These are phyloP conservation scores for Yasuhikotakia modesta DNA, from an alignment of 2,797 vertebrate species.

Conservation along the genomic window DNA sequence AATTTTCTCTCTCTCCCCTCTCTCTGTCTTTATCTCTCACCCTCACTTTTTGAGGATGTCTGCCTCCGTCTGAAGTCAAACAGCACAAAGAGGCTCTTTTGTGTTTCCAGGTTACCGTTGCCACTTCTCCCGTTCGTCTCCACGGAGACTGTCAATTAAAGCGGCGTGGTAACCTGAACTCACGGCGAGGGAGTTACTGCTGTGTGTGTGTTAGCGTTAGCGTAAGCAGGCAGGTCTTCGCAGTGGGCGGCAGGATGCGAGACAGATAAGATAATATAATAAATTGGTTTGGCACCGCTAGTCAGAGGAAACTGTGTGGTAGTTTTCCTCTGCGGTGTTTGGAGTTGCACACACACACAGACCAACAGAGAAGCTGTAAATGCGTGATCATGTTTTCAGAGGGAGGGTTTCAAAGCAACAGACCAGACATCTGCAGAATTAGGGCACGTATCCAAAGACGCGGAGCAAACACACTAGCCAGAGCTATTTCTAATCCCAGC, in stretches of 20 bases:
- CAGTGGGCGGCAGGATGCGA: slow-evolving; percentile 33
- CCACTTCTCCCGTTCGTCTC: slow-evolving; percentile 52
- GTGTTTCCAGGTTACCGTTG: slow-evolving; percentile 59
- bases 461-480: slow-evolving; percentile 5
- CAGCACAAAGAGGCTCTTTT: slow-evolving; percentile 49
- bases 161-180: slow-evolving; percentile 47
- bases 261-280: slow-evolving; percentile 60
- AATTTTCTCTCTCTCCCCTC: slow-evolving; percentile 5
- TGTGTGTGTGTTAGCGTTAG: slow-evolving; percentile 45
- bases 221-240: slow-evolving; percentile 25
- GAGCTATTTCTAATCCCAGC: slow-evolving; percentile 11
- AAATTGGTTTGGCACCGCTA: slow-evolving; percentile 67
- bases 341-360: slow-evolving; percentile 24
- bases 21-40: slow-evolving; percentile 4
- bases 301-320: slow-evolving; percentile 68
- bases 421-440: slow-evolving; percentile 47
- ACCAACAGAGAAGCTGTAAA: not conserved
- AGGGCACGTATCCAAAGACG: slow-evolving; percentile 36
- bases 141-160: slow-evolving; percentile 62
- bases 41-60: slow-evolving; percentile 41
- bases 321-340: slow-evolving; percentile 66
- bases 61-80: slow-evolving; percentile 52
- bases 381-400: slow-evolving; percentile 29
- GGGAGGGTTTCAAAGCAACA: slow-evolving; percentile 19
- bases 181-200: slow-evolving; percentile 42